A percentile compares a stretch with the other conserved stretches of the same genome.
Conservation (phyloP, 2,888 invertebrate genomes). For the Formica aserva region DNA sequence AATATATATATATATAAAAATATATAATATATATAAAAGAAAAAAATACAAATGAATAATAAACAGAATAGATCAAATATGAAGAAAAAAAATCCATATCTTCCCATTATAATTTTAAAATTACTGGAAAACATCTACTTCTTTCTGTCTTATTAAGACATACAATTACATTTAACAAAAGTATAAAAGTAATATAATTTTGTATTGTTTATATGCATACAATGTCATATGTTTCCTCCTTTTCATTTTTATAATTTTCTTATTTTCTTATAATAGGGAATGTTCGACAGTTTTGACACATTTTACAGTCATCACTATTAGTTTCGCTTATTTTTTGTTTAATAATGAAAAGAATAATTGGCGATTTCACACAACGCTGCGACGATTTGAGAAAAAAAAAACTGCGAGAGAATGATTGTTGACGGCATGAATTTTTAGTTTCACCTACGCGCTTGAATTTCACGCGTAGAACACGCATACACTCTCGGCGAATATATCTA, state of each 20-base stretch:
- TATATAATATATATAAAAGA: background rate
- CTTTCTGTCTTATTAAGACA: background rate
- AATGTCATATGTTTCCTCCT: background rate
- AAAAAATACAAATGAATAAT: background rate
- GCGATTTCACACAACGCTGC: background rate
- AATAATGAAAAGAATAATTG: background rate
- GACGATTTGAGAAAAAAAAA: background rate
- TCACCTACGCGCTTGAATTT: slow-evolving; percentile 44
- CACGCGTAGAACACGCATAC: slow-evolving; percentile 50
- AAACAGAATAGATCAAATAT: background rate
- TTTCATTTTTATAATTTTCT: background rate
- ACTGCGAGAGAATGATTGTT: slow-evolving; percentile 2
- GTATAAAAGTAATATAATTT: background rate
- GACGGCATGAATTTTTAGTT: slow-evolving; percentile 34
- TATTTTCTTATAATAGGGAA: background rate
- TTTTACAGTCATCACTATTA: background rate
- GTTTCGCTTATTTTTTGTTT: background rate
- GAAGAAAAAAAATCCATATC: background rate
- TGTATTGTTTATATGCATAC: background rate
- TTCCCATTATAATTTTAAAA: background rate
- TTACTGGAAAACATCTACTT: background rate
- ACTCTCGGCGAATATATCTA: slow-evolving; percentile 60
- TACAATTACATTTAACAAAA: background rate
- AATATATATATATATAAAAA: background rate
- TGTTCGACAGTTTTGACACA: background rate